Evolutionary conservation across 2,888 invertebrate genomes (phyloP).

Genomic region (Coelinius sp.): DNA sequence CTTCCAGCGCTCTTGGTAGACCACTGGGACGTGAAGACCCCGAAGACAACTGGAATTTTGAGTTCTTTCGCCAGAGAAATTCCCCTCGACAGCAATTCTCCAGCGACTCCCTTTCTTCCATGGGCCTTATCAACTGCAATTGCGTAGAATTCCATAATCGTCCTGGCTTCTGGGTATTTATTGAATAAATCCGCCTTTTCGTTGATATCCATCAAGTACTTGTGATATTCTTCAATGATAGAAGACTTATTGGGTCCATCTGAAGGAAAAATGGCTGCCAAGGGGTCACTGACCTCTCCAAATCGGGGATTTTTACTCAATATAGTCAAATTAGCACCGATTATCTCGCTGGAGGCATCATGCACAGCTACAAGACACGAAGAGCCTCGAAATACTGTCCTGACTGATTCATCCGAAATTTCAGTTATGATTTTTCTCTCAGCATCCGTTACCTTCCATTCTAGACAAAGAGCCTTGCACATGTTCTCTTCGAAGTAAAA

Average conservation of each 20-base stretch:
- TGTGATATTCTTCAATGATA: background rate
- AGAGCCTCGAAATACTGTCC: conserved; percentile 40
- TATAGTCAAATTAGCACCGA: conserved; percentile 42
- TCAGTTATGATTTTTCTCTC: conserved; percentile 44
- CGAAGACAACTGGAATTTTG: conserved; percentile 47
- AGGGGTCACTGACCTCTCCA: conserved; percentile 3
- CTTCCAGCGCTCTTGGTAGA: conserved; percentile 48
- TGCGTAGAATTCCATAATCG: conserved; percentile 52
- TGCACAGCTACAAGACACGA: conserved; percentile 50
- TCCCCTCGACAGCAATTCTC: conserved; percentile 40
- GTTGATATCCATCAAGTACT: conserved; percentile 47
- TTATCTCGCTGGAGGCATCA: conserved; percentile 38
- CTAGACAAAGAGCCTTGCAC: conserved; percentile 44
- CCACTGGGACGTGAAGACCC: conserved; percentile 49
- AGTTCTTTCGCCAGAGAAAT: conserved; percentile 41
- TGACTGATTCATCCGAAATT: conserved; percentile 49
- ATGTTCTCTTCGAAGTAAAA: conserved; percentile 56
- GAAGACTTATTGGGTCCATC: background rate
- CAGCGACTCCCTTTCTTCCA: conserved; percentile 49
- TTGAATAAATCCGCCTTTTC: conserved; percentile 43
- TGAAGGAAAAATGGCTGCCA: conserved; percentile 21
- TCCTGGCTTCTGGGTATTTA: conserved; percentile 41
- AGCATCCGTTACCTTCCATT: conserved; percentile 24
- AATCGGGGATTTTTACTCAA: conserved; percentile 46
- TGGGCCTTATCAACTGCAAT: conserved; percentile 50